These are phyloP conservation scores for Gymnopithys bicolor DNA, from an alignment of 2,797 vertebrate species.

Conservation along the genomic window DNA sequence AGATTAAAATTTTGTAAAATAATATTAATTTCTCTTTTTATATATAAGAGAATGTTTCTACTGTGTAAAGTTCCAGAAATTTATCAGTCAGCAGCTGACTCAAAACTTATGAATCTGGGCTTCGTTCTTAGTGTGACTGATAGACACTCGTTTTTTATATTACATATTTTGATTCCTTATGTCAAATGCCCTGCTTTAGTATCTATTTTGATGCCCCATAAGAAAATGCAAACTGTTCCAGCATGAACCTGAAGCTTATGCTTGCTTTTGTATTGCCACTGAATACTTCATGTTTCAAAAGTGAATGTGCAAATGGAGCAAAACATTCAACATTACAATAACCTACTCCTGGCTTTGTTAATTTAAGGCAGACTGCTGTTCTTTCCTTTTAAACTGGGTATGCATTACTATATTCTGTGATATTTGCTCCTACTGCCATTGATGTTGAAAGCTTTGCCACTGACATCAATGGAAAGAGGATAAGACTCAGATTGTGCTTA, in stretches of 20 bases:
- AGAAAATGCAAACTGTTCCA: neutral
- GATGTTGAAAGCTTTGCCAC: slow-evolving; percentile 36
- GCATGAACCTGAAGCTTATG: neutral
- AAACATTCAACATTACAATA: neutral
- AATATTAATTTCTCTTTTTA: neutral
- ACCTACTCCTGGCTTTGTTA: neutral
- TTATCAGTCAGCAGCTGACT: neutral
- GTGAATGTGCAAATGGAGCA: neutral
- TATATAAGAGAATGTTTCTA: neutral
- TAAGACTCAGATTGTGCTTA: slow-evolving; percentile 62
- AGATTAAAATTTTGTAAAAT: neutral
- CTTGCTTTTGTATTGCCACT: neutral
- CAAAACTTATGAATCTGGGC: neutral
- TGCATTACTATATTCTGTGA: neutral
- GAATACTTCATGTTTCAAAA: neutral
- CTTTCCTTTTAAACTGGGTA: neutral
- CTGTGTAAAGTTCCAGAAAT: neutral
- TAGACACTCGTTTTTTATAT: neutral
- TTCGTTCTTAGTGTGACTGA: neutral
- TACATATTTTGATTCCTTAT: neutral
- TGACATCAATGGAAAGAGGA: slow-evolving; percentile 40
- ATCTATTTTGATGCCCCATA: neutral
- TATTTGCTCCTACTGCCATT: slow-evolving; percentile 14
- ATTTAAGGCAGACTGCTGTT: neutral
- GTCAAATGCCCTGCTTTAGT: neutral